Conservation (phyloP, 2,888 invertebrate species). For the Tachina lurida region DNA sequence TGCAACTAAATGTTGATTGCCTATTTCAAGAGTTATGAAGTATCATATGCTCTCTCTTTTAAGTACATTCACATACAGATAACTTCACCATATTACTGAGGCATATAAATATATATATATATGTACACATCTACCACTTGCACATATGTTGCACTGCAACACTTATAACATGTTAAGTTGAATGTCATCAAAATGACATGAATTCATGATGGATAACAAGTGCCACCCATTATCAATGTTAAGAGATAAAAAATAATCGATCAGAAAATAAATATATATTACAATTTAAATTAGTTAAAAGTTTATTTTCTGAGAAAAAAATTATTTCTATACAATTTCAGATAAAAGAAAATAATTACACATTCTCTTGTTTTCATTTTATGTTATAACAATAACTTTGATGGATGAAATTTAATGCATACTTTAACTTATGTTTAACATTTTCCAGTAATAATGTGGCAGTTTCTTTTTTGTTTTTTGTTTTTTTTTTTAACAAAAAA, state of each 20-base stretch:
- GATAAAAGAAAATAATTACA: not conserved
- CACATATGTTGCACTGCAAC: conserved; percentile 28
- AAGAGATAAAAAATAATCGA: conserved; percentile 9
- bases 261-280: not conserved
- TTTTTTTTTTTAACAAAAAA: not conserved
- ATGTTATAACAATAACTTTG: not conserved
- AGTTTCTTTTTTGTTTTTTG: too few relatives aligned
- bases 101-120: not conserved
- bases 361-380: not conserved
- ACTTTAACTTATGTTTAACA: not conserved
- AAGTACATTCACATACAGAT: conserved; percentile 28
- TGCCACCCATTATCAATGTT: not conserved
- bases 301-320: not conserved
- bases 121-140: not conserved
- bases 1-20: conserved; percentile 52
- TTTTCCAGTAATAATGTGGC: not conserved
- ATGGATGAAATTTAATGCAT: not conserved
- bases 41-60: conserved; percentile 8
- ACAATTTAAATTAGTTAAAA: not conserved
- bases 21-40: conserved; percentile 45
- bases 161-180: conserved; percentile 27
- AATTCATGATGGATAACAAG: not conserved
- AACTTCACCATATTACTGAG: conserved; percentile 23
- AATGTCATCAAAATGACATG: conserved; percentile 50
- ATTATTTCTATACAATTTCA: not conserved